A percentile compares a stretch with the other conserved stretches of the same genome.
Evolutionary conservation across 2,797 vertebrate genomes (phyloP).

Genomic region (Eremophila alpestris): DNA sequence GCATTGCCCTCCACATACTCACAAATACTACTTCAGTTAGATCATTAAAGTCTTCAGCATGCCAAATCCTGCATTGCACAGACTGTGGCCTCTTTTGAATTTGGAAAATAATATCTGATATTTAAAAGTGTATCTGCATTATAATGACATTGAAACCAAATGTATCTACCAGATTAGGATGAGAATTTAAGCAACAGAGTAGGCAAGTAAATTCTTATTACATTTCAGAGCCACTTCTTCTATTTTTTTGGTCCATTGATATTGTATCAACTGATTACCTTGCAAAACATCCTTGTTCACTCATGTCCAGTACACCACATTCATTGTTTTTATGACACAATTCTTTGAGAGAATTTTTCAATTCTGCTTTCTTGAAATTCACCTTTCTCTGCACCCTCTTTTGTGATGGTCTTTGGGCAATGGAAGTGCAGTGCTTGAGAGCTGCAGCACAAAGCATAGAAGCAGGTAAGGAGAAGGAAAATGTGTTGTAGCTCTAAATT

Average conservation of each 20-base stretch:
- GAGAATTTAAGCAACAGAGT: not conserved
- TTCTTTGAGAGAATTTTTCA: not conserved
- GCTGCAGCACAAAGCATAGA: not conserved
- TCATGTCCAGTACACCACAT: not conserved
- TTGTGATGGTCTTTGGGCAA: not conserved
- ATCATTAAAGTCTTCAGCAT: not conserved
- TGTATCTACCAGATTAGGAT: not conserved
- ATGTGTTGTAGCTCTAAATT: not conserved
- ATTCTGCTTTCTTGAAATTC: not conserved
- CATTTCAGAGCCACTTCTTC: not conserved
- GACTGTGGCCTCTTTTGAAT: not conserved
- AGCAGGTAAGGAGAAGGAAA: not conserved
- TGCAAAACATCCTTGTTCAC: not conserved
- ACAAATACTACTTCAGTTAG: not conserved
- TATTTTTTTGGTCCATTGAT: not conserved
- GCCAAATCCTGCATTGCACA: not conserved
- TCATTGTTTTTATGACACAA: not conserved
- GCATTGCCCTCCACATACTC: not conserved
- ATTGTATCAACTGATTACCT: not conserved
- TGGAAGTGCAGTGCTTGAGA: not conserved
- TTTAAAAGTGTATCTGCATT: not conserved
- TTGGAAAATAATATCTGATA: not conserved
- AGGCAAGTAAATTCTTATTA: not conserved
- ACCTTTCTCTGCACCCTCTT: not conserved
- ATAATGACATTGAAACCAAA: not conserved